These are phyloP conservation scores for Pocillopora verrucosa DNA, from an alignment of 64 coral and sea anemone genomes.

Conservation along the genomic window DNA sequence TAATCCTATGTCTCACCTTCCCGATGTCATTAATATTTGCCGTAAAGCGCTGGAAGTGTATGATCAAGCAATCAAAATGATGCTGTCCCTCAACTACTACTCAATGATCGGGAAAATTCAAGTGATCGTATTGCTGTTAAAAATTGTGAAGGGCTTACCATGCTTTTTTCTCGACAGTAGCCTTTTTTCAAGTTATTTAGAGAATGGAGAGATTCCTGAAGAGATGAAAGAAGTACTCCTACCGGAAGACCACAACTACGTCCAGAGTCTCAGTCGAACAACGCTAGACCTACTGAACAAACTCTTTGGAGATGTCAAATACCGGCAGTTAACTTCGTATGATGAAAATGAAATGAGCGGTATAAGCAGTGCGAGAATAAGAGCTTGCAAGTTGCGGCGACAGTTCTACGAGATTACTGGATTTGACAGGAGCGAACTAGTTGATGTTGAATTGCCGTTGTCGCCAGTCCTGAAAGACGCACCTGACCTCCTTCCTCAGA, in stretches of 20 bases:
- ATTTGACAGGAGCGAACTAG: constrained; percentile 12
- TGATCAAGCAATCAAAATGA: constrained; percentile 17
- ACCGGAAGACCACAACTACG: constrained; percentile 23
- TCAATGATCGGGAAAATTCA: constrained; percentile 65
- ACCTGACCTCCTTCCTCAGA: constrained; percentile 2
- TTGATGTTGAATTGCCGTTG: background rate
- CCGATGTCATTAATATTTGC: constrained; percentile 15
- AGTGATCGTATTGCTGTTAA: constrained; percentile 34
- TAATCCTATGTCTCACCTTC: background rate
- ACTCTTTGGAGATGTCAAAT: constrained; percentile 35
- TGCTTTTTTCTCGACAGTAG: constrained; percentile 33
- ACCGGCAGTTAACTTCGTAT: constrained; percentile 22
- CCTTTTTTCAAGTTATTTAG: constrained; percentile 43
- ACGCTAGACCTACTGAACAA: constrained; percentile 41
- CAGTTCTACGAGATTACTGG: constrained; percentile 56
- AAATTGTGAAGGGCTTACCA: constrained; percentile 47
- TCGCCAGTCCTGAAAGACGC: background rate
- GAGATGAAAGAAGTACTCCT: constrained; percentile 20
- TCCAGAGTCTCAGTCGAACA: constrained; percentile 20
- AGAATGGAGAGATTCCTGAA: background rate
- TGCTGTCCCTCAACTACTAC: constrained; percentile 1
- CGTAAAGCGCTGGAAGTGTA: constrained; percentile 11
- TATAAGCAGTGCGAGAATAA: constrained; percentile 42
- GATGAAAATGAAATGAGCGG: constrained; percentile 30
- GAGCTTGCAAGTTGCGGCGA: constrained; percentile 34